Evolutionary conservation across 2,113 vertebrate species (phyloP), one percentile per base, ranked within the genome.

Genomic region (Corvus moneduloides): DNA sequence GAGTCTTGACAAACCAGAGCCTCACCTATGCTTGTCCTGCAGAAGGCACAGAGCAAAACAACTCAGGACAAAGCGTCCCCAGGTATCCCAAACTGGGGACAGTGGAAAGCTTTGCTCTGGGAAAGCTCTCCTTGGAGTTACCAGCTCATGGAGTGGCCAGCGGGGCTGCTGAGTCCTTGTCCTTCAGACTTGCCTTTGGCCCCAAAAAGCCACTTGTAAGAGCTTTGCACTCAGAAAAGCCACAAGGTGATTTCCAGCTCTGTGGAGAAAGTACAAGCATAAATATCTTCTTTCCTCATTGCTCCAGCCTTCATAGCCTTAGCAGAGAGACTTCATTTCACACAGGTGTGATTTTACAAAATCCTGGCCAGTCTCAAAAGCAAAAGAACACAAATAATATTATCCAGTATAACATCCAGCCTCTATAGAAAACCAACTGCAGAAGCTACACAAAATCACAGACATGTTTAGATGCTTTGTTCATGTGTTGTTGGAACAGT

Each of bases 321-420:
- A 75, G 51, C 72, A 32, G 33, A 93, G 24, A n/a, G 43, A 67
- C 52, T 84, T 77, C 5, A 33, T 71, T 64, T 84, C 64, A 75
- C 30, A 85, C 52, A 75, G 30, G 18, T 41, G 24, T 48, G 67
- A 48, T 78, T 72, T 71, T 72, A 91, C 66, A 93, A 84, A 93
- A 78, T 37, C 30, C 39, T 81, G 48, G 14, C 67, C 77, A 64
- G 56, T 51, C 54, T 67, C 52, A 56, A 59, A 91, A 84, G n/a
- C 17, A 84, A 87, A 87, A 51, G 41, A 89, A 51, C 64, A 64
- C 56, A 68, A 51, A 63, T 39, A 51, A 27, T 52, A 37, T 54
- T 61, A 82, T 20, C 56, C 41, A 49, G 22, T 69, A 22, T 49
- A 74, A 28, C 43, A 66, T 48, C 41, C 41, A 77, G 2, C 12